Evolutionary conservation across 2,888 invertebrate genomes (phyloP).

Genomic region (Oligia strigilis): DNA sequence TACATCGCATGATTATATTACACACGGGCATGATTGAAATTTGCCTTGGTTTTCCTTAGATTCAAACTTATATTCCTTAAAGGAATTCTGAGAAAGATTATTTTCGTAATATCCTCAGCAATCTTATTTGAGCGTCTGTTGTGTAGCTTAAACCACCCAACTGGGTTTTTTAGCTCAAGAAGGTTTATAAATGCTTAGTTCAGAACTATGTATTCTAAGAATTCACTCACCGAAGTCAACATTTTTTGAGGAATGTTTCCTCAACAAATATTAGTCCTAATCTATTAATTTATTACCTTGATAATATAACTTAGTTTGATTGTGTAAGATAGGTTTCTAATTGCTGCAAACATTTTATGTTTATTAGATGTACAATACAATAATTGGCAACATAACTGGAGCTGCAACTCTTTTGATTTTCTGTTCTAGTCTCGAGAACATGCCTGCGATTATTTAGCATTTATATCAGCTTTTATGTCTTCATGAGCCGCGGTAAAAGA

Average conservation of each 20-base stretch:
- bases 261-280: not conserved
- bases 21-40: not conserved
- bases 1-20: not conserved
- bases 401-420: slow-evolving; percentile 22
- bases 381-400: slow-evolving; percentile 21
- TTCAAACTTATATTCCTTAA: not conserved
- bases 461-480: slow-evolving; percentile 24
- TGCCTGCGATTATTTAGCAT: slow-evolving; percentile 32
- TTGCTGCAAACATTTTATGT: slow-evolving; percentile 2
- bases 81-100: not conserved
- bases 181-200: not conserved
- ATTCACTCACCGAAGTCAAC: not conserved
- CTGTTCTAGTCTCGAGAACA: slow-evolving; percentile 15
- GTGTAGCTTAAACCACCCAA: not conserved
- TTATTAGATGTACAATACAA: slow-evolving; percentile 24
- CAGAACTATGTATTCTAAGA: not conserved
- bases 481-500: slow-evolving; percentile 29
- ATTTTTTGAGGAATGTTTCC: slow-evolving; percentile 9
- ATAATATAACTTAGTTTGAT: not conserved
- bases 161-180: slow-evolving; percentile 8
- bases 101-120: not conserved
- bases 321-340: not conserved
- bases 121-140: not conserved
- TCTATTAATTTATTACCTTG: not conserved
- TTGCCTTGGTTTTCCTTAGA: not conserved